Evolutionary conservation across 2,113 vertebrate species (phyloP), one percentile per base, ranked within the genome.

Genomic region (Thomomys bottae): DNA sequence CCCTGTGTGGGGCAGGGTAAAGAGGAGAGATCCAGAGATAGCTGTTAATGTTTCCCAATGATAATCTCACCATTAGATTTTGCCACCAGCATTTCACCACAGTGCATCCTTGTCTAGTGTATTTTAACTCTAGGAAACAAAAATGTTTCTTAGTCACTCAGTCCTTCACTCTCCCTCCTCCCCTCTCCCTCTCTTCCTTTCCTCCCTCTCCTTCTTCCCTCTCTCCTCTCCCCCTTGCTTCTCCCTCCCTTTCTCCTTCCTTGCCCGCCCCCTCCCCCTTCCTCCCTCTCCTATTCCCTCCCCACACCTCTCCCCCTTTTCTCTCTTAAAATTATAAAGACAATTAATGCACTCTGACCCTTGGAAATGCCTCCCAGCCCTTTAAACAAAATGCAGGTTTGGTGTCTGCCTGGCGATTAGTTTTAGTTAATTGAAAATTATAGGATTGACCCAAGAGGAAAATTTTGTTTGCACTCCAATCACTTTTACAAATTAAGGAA

Each of bases 391-490:
- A 98, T 97, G 96, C 97, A 98, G 97, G 97, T 97, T 98, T 96
- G 96, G 96, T 97, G 96, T 94, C 96, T 85, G 96, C 97, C 96
- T 98, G 97, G 89, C 97, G 96, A 98, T 98, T 98, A 98, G 98
- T 98, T 98, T 98, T 98, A 98, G 98, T 98, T 98, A 98, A 98
- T 98, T 98, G 98, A 98, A 98, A 98, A 98, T 98, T 98, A 98
- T 98, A 98, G 98, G 98, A 98, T 98, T 98, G 98, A 98, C 98
- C 98, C 98, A 98, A 97, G 98, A 98, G 98, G 98, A 98, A 98
- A 98, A 98, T 98, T 98, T 98, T 98, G 98, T 98, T 98, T 98
- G 98, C 98, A 98, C 98, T 98, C 98, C 98, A 98, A 98, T 98
- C 98, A 98, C 97, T 98, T 98, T 97, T 98, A 98, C 98, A 98